phyloP scores from a whole-genome alignment of 2,797 vertebrate species.

The Sparus aurata region DNA sequence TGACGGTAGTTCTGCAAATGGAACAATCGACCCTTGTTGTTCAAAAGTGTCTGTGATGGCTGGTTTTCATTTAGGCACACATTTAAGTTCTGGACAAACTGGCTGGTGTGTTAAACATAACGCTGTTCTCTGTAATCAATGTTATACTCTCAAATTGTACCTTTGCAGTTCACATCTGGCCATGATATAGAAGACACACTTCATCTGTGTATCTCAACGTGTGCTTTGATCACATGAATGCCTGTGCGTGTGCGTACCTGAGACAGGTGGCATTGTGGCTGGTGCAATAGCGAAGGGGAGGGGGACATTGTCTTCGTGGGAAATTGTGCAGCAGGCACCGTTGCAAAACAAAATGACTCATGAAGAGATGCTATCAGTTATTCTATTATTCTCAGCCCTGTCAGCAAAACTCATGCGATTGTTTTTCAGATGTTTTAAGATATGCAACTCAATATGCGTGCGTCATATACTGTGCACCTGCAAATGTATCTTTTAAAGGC shows the following conservation, averaged over 20 bases:
- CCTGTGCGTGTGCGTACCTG: too few relatives aligned
- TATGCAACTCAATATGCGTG: not conserved
- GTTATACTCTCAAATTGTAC: not conserved
- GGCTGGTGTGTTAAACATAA: not conserved
- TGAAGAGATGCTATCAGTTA: not conserved
- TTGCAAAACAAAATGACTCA: conserved; percentile 5
- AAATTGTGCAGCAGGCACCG: not conserved
- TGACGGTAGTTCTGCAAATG: not conserved
- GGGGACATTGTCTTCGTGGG: not conserved
- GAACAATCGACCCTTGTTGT: not conserved
- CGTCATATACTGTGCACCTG: not conserved
- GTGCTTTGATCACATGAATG: not conserved
- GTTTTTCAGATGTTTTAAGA: not conserved
- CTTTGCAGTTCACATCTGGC: not conserved
- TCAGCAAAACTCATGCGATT: not conserved
- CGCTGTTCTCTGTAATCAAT: not conserved
- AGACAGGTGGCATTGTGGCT: not conserved
- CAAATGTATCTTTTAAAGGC: not conserved
- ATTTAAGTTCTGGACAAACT: not conserved
- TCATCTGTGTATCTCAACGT: not conserved
- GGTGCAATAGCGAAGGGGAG: not conserved
- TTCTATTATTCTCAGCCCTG: not conserved
- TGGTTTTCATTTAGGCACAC: not conserved
- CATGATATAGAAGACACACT: not conserved
- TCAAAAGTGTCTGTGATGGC: not conserved